phyloP scores from a whole-genome alignment of 2,113 vertebrate genomes.

The Odontophorus gujanensis region DNA sequence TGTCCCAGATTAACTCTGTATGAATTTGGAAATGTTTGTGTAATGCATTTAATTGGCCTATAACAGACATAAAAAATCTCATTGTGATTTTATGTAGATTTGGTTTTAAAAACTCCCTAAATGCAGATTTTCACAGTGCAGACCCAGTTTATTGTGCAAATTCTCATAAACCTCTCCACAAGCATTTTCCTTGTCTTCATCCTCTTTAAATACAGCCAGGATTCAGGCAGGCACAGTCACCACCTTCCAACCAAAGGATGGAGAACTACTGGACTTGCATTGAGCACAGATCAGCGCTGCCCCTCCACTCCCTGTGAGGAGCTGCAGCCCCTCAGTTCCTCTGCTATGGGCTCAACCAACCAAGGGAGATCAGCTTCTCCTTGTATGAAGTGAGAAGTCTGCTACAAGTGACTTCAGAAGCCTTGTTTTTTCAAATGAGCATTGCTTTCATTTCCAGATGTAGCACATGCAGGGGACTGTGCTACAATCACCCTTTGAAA shows the following conservation, averaged over 20 bases:
- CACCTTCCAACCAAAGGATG: not conserved
- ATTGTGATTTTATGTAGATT: conserved; percentile 36
- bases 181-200: not conserved
- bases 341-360: too few relatives aligned
- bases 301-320: not conserved
- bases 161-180: not conserved
- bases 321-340: too few relatives aligned
- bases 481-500: not conserved
- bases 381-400: not conserved
- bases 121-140: not conserved
- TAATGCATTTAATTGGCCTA: conserved; percentile 15
- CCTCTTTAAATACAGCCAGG: not conserved
- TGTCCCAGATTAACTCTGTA: not conserved
- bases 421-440: not conserved
- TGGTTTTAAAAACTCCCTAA: conserved; percentile 17
- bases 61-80: not conserved
- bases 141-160: not conserved
- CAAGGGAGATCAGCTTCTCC: too few relatives aligned
- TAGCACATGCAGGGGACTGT: not conserved
- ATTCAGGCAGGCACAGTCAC: not conserved
- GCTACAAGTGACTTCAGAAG: not conserved
- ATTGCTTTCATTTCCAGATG: not conserved
- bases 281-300: not conserved
- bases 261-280: not conserved
- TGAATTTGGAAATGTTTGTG: conserved; percentile 16